A percentile compares a stretch with the other conserved stretches of the same genome.
These are phyloP conservation scores for Cynopterus sphinx DNA, from an alignment of 2,797 vertebrate genomes.

Conservation along the genomic window DNA sequence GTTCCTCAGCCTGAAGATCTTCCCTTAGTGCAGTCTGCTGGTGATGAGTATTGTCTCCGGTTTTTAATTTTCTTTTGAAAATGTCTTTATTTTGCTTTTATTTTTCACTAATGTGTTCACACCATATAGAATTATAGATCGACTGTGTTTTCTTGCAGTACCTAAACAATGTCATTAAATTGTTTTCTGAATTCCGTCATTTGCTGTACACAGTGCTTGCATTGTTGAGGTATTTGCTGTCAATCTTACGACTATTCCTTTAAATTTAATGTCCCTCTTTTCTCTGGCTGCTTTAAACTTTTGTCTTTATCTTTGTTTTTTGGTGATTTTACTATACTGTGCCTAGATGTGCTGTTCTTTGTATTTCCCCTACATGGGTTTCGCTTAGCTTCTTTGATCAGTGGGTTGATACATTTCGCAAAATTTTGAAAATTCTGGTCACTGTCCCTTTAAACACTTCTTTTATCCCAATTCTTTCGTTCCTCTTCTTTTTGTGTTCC, in stretches of 20 bases:
- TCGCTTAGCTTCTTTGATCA: background rate
- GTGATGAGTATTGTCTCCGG: background rate
- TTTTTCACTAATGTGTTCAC: background rate
- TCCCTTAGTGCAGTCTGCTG: background rate
- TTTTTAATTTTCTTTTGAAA: background rate
- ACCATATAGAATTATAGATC: background rate
- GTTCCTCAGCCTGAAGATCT: background rate
- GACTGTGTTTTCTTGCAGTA: background rate
- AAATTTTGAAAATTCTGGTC: constrained; percentile 23
- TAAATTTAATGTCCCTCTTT: background rate
- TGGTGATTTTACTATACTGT: background rate
- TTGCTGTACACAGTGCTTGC: background rate
- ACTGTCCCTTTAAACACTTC: background rate
- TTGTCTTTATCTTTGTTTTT: constrained; percentile 3
- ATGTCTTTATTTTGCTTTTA: constrained; percentile 11
- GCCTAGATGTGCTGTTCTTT: background rate
- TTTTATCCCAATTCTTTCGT: background rate
- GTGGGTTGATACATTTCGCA: background rate
- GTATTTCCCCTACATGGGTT: background rate
- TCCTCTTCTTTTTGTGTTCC: background rate
- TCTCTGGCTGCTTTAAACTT: background rate
- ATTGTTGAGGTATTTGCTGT: background rate
- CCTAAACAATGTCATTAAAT: background rate
- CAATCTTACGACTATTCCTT: background rate
- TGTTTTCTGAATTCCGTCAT: background rate